Percentiles rank a stretch among this genome's conserved stretches.
These are phyloP conservation scores for Solenodon paradoxus DNA, from an alignment of 2,113 vertebrate genomes.

Conservation along the genomic window DNA sequence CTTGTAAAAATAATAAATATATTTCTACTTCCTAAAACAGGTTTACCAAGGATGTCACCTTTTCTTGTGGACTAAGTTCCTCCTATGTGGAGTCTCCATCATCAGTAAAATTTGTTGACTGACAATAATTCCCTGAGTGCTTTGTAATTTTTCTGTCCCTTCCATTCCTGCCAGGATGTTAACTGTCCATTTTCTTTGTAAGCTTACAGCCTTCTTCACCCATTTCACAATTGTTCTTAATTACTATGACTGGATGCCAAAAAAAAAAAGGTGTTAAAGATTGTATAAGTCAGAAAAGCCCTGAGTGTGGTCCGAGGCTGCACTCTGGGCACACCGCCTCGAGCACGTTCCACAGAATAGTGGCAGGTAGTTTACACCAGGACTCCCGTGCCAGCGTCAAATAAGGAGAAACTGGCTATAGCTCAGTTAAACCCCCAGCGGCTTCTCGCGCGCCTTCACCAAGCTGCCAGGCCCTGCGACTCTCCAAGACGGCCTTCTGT, in stretches of 20 bases:
- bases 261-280: neutral
- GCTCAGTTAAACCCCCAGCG: neutral
- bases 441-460: neutral
- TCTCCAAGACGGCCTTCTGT: neutral
- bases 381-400: neutral
- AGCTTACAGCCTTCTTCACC: neutral
- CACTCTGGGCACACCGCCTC: neutral
- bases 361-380: neutral
- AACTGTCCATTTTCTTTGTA: neutral
- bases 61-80: neutral
- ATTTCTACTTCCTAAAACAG: neutral
- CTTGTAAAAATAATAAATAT: neutral
- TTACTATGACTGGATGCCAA: neutral
- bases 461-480: fast-evolving
- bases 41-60: neutral
- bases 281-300: neutral
- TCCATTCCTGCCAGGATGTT: neutral
- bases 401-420: neutral
- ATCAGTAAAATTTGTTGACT: neutral
- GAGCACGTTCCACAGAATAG: neutral
- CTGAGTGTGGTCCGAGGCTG: neutral
- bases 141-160: neutral
- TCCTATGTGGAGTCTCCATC: neutral
- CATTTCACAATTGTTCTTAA: neutral
- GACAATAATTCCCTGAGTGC: neutral